phyloP scores from a whole-genome alignment of 2,888 invertebrate genomes.

The Phortica okadai region DNA sequence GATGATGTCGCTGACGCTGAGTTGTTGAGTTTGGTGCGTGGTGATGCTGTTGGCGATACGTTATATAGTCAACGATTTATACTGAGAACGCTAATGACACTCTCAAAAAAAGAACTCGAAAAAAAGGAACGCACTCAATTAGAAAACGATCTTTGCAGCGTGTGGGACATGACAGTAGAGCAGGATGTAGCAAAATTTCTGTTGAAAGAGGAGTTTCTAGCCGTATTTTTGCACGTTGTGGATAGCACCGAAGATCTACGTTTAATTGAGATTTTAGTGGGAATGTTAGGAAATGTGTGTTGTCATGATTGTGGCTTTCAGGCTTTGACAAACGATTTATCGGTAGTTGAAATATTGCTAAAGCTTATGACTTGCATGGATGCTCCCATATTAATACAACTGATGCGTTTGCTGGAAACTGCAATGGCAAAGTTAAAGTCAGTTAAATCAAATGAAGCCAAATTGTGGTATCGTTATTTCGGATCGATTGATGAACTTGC shows the following conservation, averaged over 20 bases:
- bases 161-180: slow-evolving; percentile 92
- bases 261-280: slow-evolving; percentile 87
- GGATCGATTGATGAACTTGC: slow-evolving; percentile 77
- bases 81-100: slow-evolving; percentile 81
- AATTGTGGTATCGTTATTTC: slow-evolving; percentile 77
- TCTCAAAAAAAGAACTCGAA: slow-evolving; percentile 79
- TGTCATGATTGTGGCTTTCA: slow-evolving; percentile 81
- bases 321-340: slow-evolving; percentile 79
- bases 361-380: slow-evolving; percentile 81
- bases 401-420: slow-evolving; percentile 81
- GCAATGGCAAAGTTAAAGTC: slow-evolving; percentile 77
- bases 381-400: slow-evolving; percentile 84
- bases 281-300: slow-evolving; percentile 90
- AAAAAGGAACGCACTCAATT: slow-evolving; percentile 78
- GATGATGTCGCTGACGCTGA: slow-evolving; percentile 62
- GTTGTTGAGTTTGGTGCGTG: slow-evolving; percentile 78
- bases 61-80: slow-evolving; percentile 88
- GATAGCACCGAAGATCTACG: slow-evolving; percentile 81
- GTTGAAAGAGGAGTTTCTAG: slow-evolving; percentile 82
- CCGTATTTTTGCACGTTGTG: slow-evolving; percentile 78
- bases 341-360: slow-evolving; percentile 79
- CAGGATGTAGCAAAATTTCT: slow-evolving; percentile 85
- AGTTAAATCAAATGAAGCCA: slow-evolving; percentile 73
- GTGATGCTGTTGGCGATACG: slow-evolving; percentile 88
- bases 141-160: slow-evolving; percentile 85